Conservation (phyloP, 1,140 invertebrate species). For the Drosophila leontia region DNA sequence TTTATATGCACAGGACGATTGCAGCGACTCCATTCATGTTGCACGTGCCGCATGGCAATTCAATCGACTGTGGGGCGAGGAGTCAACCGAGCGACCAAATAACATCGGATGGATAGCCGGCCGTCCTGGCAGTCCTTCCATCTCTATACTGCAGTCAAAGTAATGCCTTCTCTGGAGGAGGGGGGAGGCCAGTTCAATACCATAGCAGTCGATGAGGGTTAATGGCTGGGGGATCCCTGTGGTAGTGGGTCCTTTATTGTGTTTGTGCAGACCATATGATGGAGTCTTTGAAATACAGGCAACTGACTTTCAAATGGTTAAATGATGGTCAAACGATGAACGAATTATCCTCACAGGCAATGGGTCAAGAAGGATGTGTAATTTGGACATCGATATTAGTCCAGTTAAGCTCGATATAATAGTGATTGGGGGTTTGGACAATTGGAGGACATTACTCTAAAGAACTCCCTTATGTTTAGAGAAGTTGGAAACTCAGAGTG, state of each 20-base stretch:
- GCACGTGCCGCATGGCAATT: constrained; percentile 68
- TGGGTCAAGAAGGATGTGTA: constrained; percentile 11
- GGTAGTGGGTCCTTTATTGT: constrained; percentile 37
- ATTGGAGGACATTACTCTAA: not conserved
- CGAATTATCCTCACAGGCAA: constrained; percentile 26
- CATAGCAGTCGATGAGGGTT: constrained; percentile 27
- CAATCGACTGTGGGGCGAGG: constrained; percentile 56
- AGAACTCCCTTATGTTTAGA: not conserved
- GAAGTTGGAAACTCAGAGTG: not conserved
- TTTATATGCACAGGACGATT: constrained; percentile 45
- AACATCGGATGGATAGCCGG: constrained; percentile 43
- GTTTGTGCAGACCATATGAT: constrained; percentile 47
- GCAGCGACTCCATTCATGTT: constrained; percentile 41
- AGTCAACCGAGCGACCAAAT: constrained; percentile 45
- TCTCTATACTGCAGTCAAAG: constrained; percentile 51
- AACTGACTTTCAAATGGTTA: constrained; percentile 48
- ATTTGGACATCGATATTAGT: constrained; percentile 5
- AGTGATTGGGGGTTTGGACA: not conserved
- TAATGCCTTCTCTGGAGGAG: constrained; percentile 7
- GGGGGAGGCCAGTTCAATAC: constrained; percentile 9
- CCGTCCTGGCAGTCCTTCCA: constrained; percentile 28
- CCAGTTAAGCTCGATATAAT: not conserved
- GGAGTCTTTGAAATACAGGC: constrained; percentile 27
- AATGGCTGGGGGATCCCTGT: constrained; percentile 27
- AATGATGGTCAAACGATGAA: constrained; percentile 47